phyloP scores from a whole-genome alignment of 1,140 invertebrate species.

The Melanaphis sacchari region DNA sequence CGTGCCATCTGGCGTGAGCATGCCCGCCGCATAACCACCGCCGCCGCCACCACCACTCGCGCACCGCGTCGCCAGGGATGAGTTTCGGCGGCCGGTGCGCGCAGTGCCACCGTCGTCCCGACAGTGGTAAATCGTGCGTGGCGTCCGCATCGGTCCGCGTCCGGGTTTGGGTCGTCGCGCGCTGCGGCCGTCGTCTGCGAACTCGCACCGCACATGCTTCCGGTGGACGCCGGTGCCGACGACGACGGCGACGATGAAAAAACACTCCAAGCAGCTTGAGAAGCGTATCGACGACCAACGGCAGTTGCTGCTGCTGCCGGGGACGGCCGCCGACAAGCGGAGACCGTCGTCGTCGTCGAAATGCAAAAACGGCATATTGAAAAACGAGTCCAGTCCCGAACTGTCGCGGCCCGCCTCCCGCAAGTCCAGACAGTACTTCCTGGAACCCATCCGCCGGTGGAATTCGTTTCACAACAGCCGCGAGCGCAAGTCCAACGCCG shows the following conservation, averaged over 20 bases:
- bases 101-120: constrained; percentile 40
- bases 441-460: constrained; percentile 67
- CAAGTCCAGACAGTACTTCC: constrained; percentile 58
- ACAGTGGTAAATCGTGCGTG: neutral
- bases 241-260: constrained; percentile 48
- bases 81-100: constrained; percentile 23
- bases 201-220: neutral
- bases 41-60: neutral
- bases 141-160: constrained; percentile 35
- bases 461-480: constrained; percentile 67
- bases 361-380: constrained; percentile 60
- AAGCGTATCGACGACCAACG: constrained; percentile 50
- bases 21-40: constrained; percentile 34
- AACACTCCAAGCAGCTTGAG: constrained; percentile 62
- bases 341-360: constrained; percentile 54
- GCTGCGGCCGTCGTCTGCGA: neutral
- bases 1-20: constrained; percentile 49
- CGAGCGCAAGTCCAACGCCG: constrained; percentile 56
- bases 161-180: neutral
- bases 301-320: constrained; percentile 23
- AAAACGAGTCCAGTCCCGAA: constrained; percentile 36
- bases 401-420: constrained; percentile 44
- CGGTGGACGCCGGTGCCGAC: neutral
- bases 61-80: constrained; percentile 34
- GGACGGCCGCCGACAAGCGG: constrained; percentile 55